These are phyloP conservation scores for Mionectes macconnelli DNA, from an alignment of 2,113 vertebrate species.

Conservation along the genomic window DNA sequence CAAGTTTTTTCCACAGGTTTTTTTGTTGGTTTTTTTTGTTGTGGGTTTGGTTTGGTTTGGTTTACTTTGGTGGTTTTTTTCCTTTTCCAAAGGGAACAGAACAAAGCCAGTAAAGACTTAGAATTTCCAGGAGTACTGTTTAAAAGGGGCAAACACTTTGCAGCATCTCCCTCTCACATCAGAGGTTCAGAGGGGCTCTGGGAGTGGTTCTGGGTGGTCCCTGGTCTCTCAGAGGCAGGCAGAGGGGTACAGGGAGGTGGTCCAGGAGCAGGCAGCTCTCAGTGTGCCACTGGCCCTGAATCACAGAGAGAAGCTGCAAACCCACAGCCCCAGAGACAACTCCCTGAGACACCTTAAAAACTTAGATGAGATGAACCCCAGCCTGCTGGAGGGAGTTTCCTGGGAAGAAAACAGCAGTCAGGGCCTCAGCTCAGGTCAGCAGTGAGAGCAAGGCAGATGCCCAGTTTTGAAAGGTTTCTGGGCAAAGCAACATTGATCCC, in stretches of 20 bases:
- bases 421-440: neutral
- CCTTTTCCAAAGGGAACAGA: neutral
- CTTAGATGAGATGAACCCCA: fast-evolving
- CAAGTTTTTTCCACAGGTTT: neutral
- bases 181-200: fast-evolving
- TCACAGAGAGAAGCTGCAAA: neutral
- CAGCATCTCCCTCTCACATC: fast-evolving
- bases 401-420: neutral
- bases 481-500: neutral
- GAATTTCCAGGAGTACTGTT: neutral
- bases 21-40: too few relatives aligned
- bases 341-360: fast-evolving
- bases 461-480: neutral
- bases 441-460: neutral
- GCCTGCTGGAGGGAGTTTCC: fast-evolving
- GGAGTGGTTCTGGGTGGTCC: fast-evolving
- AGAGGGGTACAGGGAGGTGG: neutral
- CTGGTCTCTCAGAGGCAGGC: neutral
- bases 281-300: neutral
- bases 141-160: neutral
- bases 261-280: fast-evolving
- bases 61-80: neutral
- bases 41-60: too few relatives aligned
- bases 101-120: neutral
- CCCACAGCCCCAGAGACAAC: neutral